Base-by-base conservation (phyloP, 2,797 vertebrate species). In the Oryzias dopingdopingensis region DNA sequence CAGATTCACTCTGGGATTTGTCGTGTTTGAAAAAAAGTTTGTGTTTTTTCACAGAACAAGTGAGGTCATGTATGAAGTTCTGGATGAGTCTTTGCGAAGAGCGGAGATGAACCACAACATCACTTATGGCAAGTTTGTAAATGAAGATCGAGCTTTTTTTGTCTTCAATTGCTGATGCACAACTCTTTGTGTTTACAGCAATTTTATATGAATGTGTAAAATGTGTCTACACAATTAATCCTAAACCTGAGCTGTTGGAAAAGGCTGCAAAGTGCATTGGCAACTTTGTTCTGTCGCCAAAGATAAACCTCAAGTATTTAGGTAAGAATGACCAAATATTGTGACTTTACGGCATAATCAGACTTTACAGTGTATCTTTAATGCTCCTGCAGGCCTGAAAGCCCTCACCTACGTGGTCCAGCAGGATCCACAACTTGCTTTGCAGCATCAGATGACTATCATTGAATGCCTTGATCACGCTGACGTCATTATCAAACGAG, bases 101-200 rank as follows among this genome's bases (percentile, higher is more conserved):
- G 97, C 97, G 20, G 97, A 99, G 86, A 94, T 98, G 89, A 98
- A 96, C 89, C 96, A 98, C 87, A 99, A 98, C 86, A 94, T 99
- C 84, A 99, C 96, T 23, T 98, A 98, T 42, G 97, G 97, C 96
- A 82, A 56, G 88, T 91, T 69, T 14, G 2, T 5, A 42, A 67
- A 42, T 8, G 14, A 23, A 54, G 13, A 14, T 42, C 12, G 29
- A 8, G 10, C 6, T 22, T 1, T 3, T 65, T 49, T 0, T 13
- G 50, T 29, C 22, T 16, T 49, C 0, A 53, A n/a, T 0, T 13
- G 22, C 16, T 62, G 22, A 23, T 23, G 41, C 14, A 2, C 4
- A 13, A 70, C 17, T 65, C 0, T 72, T 20, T 48, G 48, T 46
- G 43, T 72, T 81, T 83, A 7, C 84, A 99, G 97, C 97, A 52